Evolutionary conservation across 1,140 invertebrate genomes (phyloP), one percentile per base, ranked within the genome.

Genomic region (Teleopsis dalmanni): DNA sequence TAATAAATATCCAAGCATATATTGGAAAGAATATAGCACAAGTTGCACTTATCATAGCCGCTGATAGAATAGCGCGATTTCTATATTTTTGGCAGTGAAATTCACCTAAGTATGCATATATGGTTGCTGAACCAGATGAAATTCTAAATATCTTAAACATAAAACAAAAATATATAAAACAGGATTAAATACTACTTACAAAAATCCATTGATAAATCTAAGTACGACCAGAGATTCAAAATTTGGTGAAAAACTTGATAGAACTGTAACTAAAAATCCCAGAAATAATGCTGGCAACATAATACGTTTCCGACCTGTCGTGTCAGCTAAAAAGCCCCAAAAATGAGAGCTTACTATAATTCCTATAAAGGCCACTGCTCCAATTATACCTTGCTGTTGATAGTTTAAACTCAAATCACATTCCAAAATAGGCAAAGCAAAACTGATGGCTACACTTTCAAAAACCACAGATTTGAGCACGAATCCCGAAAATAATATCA

Each of bases 281-380:
- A 82, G 58, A 2, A 80, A 54, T 59, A 85, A 82, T 2, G 84
- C 81, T 33, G 77, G 75, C 18, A 85, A 65, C 52, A 90, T 74
- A 13, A 87, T 74, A 5, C 76, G 75, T 31, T 77, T 75, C 3
- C 87, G 75, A 2, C 88, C 88, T 3, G 76, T 71, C 0, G 80
- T 79, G 63, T 91, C 88, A 0, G 84, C 82, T 18, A 89, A 55
- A 51, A 80, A 84, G 34, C 87, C 87, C 86, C 86, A 89, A 33
- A 88, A 62, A 58, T 76, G 75, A 1, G 75, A 75, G 2, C 69
- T 75, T 21, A 74, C 52, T 49, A 76, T 76, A 34, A 75, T 73
- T 80, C 83, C 82, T 48, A 77, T 62, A 53, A 81, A 85, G 8
- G 75, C 72, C 42, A 77, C 74, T 3, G 79, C 79, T 23, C 81